phyloP scores from a whole-genome alignment of 2,113 vertebrate species.

The Nipponia nippon region DNA sequence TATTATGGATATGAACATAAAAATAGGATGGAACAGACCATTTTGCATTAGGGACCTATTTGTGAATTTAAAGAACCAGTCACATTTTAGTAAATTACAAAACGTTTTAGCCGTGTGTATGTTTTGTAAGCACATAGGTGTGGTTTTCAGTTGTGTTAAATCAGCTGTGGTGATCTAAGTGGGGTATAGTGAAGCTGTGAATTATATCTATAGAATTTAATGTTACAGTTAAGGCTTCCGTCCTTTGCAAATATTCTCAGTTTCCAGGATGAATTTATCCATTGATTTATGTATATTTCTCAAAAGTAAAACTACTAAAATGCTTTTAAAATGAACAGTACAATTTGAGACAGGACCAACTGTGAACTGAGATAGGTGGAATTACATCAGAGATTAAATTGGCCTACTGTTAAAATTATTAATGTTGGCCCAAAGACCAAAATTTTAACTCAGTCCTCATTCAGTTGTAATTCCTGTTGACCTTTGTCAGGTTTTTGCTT shows the following conservation, averaged over 20 bases:
- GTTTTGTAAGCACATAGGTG: neutral
- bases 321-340: neutral
- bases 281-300: neutral
- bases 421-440: neutral
- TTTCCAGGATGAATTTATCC: neutral
- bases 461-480: neutral
- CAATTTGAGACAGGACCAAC: neutral
- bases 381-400: constrained; percentile 14
- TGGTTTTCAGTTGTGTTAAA: neutral
- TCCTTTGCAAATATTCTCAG: neutral
- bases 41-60: neutral
- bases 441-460: neutral
- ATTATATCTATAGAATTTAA: neutral
- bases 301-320: neutral
- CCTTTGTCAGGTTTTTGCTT: neutral
- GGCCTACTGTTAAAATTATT: neutral
- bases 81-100: neutral
- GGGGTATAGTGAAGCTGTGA: neutral
- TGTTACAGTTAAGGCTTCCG: neutral
- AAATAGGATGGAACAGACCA: neutral
- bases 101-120: neutral
- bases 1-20: neutral
- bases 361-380: neutral
- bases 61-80: neutral
- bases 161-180: neutral